These are phyloP conservation scores for Aptenodytes forsteri DNA, from an alignment of 2,113 vertebrate genomes.

Conservation along the genomic window DNA sequence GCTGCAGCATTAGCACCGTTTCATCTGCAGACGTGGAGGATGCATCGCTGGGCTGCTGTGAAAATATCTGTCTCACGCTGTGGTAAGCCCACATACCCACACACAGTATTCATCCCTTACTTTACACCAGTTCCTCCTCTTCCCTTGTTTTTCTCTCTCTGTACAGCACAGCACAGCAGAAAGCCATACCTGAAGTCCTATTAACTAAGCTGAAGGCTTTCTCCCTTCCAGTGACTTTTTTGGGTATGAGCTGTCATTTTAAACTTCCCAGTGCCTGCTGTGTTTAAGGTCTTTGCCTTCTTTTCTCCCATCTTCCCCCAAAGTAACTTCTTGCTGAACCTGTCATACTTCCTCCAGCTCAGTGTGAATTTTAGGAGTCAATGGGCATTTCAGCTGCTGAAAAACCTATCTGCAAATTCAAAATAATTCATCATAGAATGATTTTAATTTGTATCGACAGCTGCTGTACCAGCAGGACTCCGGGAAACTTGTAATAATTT, in stretches of 20 bases:
- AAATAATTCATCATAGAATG: not conserved
- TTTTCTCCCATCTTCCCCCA: not conserved
- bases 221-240: not conserved
- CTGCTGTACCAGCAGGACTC: not conserved
- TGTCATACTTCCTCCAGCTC: not conserved
- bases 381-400: not conserved
- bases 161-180: not conserved
- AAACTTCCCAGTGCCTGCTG: not conserved
- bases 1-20: not conserved
- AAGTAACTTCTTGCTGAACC: not conserved
- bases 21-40: not conserved
- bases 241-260: not conserved
- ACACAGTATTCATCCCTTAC: rapidly evolving
- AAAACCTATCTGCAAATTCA: not conserved
- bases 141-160: not conserved
- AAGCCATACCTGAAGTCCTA: not conserved
- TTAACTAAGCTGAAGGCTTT: not conserved
- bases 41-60: not conserved
- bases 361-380: not conserved
- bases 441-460: not conserved
- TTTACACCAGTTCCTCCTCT: not conserved
- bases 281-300: not conserved
- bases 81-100: not conserved
- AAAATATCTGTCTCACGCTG: rapidly evolving
- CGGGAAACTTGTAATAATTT: not conserved